A percentile compares a stretch with the other conserved stretches of the same genome.
Evolutionary conservation across 1,140 invertebrate genomes (phyloP).

Genomic region (Micrasema longulum): DNA sequence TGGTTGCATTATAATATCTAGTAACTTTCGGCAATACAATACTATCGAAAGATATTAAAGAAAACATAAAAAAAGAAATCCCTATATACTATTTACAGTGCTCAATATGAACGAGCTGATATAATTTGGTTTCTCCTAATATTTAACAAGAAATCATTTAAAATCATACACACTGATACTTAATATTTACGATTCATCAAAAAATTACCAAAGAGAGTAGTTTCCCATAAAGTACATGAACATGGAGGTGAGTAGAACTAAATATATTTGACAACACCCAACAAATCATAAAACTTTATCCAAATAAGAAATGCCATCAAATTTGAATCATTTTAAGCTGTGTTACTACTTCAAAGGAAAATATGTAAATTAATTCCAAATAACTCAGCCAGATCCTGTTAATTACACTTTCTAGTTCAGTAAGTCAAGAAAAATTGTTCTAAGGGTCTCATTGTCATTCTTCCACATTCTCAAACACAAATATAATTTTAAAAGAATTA

Average conservation of each 20-base stretch:
- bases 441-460: background rate
- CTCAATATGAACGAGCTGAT: constrained; percentile 7
- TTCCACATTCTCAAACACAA: constrained; percentile 32
- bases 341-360: no score
- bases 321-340: no score
- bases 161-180: constrained; percentile 22
- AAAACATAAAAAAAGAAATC: constrained; percentile 21
- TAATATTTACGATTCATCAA: background rate
- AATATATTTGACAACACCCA: no score
- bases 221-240: no score
- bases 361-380: no score
- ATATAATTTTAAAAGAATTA: constrained; percentile 46
- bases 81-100: constrained; percentile 33
- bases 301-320: no score
- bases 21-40: background rate
- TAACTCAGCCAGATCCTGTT: no score
- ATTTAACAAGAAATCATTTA: constrained; percentile 30
- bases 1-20: background rate
- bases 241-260: no score
- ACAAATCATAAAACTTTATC: no score
- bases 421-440: background rate
- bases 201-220: no score
- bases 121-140: constrained; percentile 26
- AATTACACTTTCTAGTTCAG: no score
- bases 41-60: constrained; percentile 10